Evolutionary conservation across 1,140 invertebrate species (phyloP), one percentile per base, ranked within the genome.

Genomic region (Pseudobourletiella spinata): DNA sequence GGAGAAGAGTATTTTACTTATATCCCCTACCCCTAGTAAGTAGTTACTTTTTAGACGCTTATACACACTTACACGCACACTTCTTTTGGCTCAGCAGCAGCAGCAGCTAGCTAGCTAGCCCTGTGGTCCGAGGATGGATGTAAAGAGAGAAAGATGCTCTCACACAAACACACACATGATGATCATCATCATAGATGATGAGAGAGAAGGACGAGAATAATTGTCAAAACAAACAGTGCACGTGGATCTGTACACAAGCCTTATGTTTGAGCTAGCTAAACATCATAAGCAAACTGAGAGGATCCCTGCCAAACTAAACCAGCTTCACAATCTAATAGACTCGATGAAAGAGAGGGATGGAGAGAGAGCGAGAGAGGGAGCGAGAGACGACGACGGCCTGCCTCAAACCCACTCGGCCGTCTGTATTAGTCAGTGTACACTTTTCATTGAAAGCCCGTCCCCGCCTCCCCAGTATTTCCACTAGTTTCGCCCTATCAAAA

Each of bases 211-310:
- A n/a, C n/a, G 63, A 61, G 57, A 59, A 64, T 66, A 67, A 65
- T 69, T 64, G 65, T 68, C 56, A 63, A 64, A 64, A 71, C 65
- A 65, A 67, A 68, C 66, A 68, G 63, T 65, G 59, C 62, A 66
- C 64, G 64, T 66, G 66, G 66, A 62, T 66, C 58, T 63, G 67
- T 66, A 64, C 65, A 67, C 63, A 67, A 63, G 57, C 60, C 57
- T 54, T 63, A 59, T 70, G 60, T 67, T 67, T 65, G 63, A 67
- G 59, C 59, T 70, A 54, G 60, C 63, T 65, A 68, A 67, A 67
- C 65, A 67, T 64, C 55, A 63, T 63, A 63, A 65, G 68, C 60
- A 67, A 67, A 65, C 48, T 51, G 48, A 51, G n/a, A n/a, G 48
- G 48, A 51, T 51, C 25, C 48, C 48, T 51, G 25, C 22, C 48